Evolutionary conservation across 2,888 invertebrate species (phyloP).

Genomic region (Pachydiplax longipennis): DNA sequence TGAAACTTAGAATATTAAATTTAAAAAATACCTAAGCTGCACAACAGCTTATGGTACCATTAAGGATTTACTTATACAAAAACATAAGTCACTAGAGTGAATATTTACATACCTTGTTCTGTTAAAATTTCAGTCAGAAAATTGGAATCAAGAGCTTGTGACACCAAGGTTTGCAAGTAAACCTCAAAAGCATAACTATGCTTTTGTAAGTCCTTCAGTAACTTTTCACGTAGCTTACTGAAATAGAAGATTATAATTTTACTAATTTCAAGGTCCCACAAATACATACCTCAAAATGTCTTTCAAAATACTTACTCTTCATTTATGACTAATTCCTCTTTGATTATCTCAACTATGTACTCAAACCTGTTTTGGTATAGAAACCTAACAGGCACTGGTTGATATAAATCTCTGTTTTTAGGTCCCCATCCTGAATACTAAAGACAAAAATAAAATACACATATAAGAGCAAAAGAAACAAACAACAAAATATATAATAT

Average conservation of each 20-base stretch:
- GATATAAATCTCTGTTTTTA: conserved; percentile 67
- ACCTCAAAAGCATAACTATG: conserved; percentile 91
- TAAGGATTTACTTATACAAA: neutral
- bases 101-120: conserved; percentile 74
- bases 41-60: no score
- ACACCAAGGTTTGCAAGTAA: conserved; percentile 89
- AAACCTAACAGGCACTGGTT: conserved; percentile 65
- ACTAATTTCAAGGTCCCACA: no score
- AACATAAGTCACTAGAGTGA: neutral
- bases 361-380: conserved; percentile 78
- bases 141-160: conserved; percentile 87
- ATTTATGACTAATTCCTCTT: conserved; percentile 24
- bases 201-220: conserved; percentile 77
- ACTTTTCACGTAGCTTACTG: conserved; percentile 75
- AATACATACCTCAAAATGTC: no score
- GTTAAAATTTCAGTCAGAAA: conserved; percentile 89
- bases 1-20: no score
- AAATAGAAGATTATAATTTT: conserved; percentile 53
- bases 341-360: conserved; percentile 76
- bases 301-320: neutral
- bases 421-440: conserved; percentile 71
- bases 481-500: neutral
- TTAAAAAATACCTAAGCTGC: no score
- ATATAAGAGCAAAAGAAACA: neutral
- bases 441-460: conserved; percentile 35